Base-by-base conservation (phyloP, 2,888 invertebrate species). In the Acanthosepion lycidas region DNA sequence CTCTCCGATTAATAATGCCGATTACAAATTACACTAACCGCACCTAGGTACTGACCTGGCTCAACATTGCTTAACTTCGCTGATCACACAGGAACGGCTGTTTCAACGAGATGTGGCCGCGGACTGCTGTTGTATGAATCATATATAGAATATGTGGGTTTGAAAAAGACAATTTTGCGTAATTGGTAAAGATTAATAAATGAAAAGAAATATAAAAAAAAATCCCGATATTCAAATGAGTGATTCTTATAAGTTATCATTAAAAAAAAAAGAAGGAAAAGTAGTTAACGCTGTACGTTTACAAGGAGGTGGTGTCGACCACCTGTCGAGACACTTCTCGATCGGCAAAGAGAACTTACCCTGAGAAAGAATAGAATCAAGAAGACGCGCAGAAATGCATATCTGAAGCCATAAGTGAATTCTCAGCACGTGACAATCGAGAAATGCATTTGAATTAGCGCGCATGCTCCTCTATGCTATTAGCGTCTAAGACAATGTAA, bases 341-440 rank as follows among this genome's bases (percentile, higher is more conserved):
- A 5, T 78, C n/a, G 8, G n/a, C 33, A 78, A 78, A 78, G 78
- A n/a, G n/a, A 33, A 78, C 78, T 78, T 78, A 78, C 12, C 15
- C n/a, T 59, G 3, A 78, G 78, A 2, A 33, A 9, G 12, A 78
- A 59, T 20, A 12, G n/a, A n/a, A 78, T 9, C 12, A 33, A 78
- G 78, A 78, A 33, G 1, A 78, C 2, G 18, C 15, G n/a, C 15
- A 15, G 15, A n/a, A 15, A 15, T 78, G 20, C 78, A 33, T 78
- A n/a, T n/a, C n/a, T 78, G 78, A 78, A 78, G n/a, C n/a, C 78
- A 78, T 78, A 78, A 78, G 78, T 78, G 78, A 78, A 78, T 78
- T 78, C 78, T 15, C 78, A 78, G 78, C 78, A 78, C 78, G 78
- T 78, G 78, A 78, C 78, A 78, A 33, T 78, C n/a, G 15, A 78